Evolutionary conservation across 2,797 vertebrate genomes (phyloP).

Genomic region (Rhinogobio ventralis): DNA sequence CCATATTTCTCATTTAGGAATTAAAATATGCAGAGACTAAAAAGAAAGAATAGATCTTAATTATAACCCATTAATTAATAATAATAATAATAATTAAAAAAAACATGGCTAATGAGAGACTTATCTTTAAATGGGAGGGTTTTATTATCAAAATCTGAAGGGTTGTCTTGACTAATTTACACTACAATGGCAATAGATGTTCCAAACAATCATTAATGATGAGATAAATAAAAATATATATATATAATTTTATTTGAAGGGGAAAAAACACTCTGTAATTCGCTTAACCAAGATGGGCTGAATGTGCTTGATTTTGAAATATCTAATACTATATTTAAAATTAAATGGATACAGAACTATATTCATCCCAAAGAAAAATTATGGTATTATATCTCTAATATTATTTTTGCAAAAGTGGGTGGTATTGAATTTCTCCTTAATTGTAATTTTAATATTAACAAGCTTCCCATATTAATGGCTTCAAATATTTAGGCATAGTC

Average conservation of each 20-base stretch:
- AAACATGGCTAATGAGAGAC: neutral
- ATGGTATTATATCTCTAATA: neutral
- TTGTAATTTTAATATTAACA: neutral
- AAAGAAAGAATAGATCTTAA: neutral
- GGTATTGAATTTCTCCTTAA: neutral
- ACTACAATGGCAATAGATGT: no score
- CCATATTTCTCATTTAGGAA: neutral
- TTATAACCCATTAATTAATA: neutral
- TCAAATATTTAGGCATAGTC: no score
- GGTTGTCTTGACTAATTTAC: neutral
- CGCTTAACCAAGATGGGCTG: neutral
- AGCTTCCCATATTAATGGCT: no score
- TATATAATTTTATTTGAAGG: neutral
- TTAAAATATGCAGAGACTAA: neutral
- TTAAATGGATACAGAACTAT: neutral
- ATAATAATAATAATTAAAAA: neutral
- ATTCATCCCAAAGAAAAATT: neutral
- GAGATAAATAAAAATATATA: no score
- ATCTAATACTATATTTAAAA: neutral
- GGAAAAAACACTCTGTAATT: neutral
- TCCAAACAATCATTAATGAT: no score
- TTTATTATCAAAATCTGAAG: neutral
- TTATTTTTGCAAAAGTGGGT: neutral
- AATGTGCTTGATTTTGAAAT: neutral
- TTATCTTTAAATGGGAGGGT: neutral